phyloP scores from a whole-genome alignment of 1,140 invertebrate genomes.

The Formica selysi region DNA sequence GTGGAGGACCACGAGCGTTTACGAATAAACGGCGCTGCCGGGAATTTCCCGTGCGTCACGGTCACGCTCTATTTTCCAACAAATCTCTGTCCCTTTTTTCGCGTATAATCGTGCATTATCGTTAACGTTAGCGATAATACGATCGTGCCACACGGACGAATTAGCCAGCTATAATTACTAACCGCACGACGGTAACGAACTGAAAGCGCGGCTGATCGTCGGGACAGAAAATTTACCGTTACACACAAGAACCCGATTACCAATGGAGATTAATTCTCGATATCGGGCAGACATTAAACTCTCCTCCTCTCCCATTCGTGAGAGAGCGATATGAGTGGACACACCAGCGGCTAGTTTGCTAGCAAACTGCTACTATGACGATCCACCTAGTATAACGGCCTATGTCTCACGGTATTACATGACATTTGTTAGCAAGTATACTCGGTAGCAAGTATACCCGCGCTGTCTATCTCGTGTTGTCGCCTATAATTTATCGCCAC shows the following conservation, averaged over 20 bases:
- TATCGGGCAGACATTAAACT: slow-evolving; percentile 77
- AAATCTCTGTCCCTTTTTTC: slow-evolving; percentile 8
- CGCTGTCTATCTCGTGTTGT: slow-evolving; percentile 24
- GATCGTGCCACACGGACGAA: slow-evolving; percentile 10
- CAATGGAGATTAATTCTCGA: slow-evolving; percentile 84
- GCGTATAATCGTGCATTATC: too few species aligned
- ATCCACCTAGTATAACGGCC: slow-evolving; percentile 22
- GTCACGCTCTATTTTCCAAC: slow-evolving; percentile 71
- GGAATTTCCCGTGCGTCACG: slow-evolving; percentile 71
- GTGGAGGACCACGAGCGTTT: slow-evolving; percentile 60
- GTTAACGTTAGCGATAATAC: neutral
- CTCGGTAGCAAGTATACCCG: slow-evolving; percentile 16
- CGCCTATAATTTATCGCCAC: slow-evolving; percentile 45
- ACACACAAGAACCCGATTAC: slow-evolving; percentile 76
- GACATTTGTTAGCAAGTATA: slow-evolving; percentile 34
- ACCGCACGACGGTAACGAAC: slow-evolving; percentile 33
- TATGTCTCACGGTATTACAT: slow-evolving; percentile 28
- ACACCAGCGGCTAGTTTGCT: slow-evolving; percentile 14
- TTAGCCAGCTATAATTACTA: slow-evolving; percentile 43
- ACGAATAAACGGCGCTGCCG: slow-evolving; percentile 22
- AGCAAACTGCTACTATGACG: neutral
- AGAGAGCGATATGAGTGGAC: slow-evolving; percentile 48
- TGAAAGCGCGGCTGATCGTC: slow-evolving; percentile 68
- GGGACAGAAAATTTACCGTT: slow-evolving; percentile 83
- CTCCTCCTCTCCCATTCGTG: slow-evolving; percentile 63